These are phyloP conservation scores for Nymphalis io DNA, from an alignment of 1,140 invertebrate species.

Conservation along the genomic window DNA sequence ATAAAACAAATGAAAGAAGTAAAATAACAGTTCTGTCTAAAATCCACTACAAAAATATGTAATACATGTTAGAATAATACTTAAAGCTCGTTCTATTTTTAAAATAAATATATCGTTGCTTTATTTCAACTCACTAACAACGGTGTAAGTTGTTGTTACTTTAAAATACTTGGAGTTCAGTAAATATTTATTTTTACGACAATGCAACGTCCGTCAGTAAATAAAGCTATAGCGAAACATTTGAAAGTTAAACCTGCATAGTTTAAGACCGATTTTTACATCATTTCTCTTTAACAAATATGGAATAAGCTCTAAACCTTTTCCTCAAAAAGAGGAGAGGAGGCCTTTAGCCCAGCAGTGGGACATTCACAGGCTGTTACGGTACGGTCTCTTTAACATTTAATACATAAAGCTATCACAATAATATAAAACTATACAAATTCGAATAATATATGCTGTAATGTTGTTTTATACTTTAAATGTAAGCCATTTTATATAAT, in stretches of 20 bases:
- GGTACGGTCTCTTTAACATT: no score
- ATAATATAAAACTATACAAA: no score
- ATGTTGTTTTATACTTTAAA: background rate
- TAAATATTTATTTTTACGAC: conserved; percentile 30
- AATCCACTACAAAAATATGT: conserved; percentile 6
- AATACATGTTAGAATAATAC: background rate
- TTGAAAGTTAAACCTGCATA: background rate
- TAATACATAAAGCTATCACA: no score
- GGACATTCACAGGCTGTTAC: no score
- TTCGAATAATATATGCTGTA: no score
- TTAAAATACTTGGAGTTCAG: conserved; percentile 2
- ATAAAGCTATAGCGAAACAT: background rate
- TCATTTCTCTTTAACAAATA: no score
- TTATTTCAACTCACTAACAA: background rate
- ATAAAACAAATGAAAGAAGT: background rate
- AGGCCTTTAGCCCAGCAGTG: no score
- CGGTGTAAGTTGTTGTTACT: background rate
- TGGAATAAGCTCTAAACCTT: no score
- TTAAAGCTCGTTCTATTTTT: background rate
- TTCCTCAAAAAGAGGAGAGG: no score
- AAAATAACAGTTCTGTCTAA: background rate
- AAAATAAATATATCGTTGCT: background rate
- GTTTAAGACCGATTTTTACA: no score
- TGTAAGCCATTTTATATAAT: background rate
- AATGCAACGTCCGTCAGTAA: background rate